phyloP scores from a whole-genome alignment of 2,797 vertebrate genomes.

The Acanthurus lineatus region DNA sequence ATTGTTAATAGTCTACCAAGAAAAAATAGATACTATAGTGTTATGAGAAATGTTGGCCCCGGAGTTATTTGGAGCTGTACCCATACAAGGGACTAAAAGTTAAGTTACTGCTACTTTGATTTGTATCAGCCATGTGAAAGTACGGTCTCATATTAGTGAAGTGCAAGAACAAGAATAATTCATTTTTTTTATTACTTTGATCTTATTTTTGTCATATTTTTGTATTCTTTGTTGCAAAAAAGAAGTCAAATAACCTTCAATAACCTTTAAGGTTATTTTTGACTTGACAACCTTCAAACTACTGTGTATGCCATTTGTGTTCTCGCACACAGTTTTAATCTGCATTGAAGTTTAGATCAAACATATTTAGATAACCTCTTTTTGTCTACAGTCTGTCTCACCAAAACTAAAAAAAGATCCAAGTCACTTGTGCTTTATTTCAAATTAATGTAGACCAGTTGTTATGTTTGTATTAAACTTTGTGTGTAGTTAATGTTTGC shows the following conservation, averaged over 20 bases:
- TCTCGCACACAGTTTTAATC: neutral
- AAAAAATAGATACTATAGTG: neutral
- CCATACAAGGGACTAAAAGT: neutral
- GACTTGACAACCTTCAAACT: neutral
- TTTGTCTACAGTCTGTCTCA: no score
- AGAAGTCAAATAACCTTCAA: no score
- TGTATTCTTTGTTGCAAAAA: neutral
- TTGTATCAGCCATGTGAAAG: neutral
- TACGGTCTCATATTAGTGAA: neutral
- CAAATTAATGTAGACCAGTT: no score
- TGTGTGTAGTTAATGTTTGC: no score
- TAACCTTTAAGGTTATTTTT: no score
- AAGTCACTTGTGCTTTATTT: no score
- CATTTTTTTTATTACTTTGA: neutral
- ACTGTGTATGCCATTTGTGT: neutral
- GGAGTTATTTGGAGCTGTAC: neutral
- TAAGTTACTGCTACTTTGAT: neutral
- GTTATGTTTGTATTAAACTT: no score
- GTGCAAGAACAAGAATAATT: neutral
- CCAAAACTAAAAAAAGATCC: no score
- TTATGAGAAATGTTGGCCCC: constrained; percentile 6
- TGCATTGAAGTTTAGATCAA: neutral
- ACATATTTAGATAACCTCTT: no score
- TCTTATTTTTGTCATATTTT: neutral
- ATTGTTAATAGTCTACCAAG: neutral